Evolutionary conservation across 1,140 invertebrate species (phyloP).

Genomic region (Vollenhovia emeryi): DNA sequence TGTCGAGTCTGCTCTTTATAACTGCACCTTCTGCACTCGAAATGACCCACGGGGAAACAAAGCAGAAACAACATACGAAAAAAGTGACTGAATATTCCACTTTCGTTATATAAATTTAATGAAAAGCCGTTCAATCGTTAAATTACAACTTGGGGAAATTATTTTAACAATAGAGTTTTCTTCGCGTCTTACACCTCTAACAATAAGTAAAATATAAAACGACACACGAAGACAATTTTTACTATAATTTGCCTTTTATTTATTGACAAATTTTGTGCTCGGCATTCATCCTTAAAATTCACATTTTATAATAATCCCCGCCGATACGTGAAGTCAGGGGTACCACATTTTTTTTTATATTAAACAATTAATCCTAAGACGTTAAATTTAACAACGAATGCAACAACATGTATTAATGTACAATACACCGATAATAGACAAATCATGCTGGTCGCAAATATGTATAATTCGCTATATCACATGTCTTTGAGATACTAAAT

Average conservation of each 20-base stretch:
- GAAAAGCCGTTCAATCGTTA: background rate
- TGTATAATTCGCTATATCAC: conserved; percentile 5
- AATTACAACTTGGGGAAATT: background rate
- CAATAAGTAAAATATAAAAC: background rate
- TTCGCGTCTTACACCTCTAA: background rate
- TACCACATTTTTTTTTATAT: background rate
- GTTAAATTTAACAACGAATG: background rate
- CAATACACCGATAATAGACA: conserved; percentile 9
- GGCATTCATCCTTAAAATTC: background rate
- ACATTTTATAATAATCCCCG: background rate
- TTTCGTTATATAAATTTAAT: background rate
- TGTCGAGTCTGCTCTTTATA: background rate
- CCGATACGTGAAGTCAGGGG: background rate
- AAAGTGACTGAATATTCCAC: no score
- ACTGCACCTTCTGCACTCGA: background rate
- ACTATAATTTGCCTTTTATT: background rate
- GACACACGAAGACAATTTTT: background rate
- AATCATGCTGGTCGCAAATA: background rate
- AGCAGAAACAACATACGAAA: background rate
- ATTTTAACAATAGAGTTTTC: background rate
- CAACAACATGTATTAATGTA: conserved; percentile 2
- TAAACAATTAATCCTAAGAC: background rate
- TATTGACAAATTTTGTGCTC: background rate
- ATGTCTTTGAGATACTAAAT: background rate
- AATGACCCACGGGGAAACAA: background rate